Evolutionary conservation across 2,113 vertebrate species (phyloP), one percentile per base, ranked within the genome.

Genomic region (Sinocyclocheilus anshuiensis): DNA sequence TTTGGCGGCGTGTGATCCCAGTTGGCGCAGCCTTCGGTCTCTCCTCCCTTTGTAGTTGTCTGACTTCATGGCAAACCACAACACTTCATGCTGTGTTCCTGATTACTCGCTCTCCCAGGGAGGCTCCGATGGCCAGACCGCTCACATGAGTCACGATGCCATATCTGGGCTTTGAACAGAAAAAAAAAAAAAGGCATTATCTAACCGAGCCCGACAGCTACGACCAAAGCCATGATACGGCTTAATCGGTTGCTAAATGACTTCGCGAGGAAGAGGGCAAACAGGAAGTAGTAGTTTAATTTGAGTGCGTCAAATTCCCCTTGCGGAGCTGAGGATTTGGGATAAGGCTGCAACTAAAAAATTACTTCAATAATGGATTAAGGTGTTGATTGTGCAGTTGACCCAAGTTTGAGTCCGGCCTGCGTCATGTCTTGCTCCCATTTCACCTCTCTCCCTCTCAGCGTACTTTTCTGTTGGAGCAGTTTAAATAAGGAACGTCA

Each of bases 51-150:
- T 94, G 93, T 93, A 92, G 92, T 90, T 86, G 88, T 83, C 90
- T 55, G 87, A 92, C 89, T 92, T 87, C 78, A 69, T 87, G 89
- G 90, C 92, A 84, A 86, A 92, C 92, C 92, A 22, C 93, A 94
- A 90, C 42, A 85, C 90, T 92, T 88, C 78, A 63, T 89, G 89
- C 92, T 92, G 92, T 92, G 91, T 92, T 94, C 90, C 91, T 93
- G 92, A 95, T 94, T 93, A 91, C 92, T 92, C 90, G 84, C 90
- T 91, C 91, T 91, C 88, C 72, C 69, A 84, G 84, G 87, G 91
- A 89, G 91, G 79, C 88, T 92, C 92, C 87, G 88, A 92, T 91
- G 86, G 88, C 92, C 88, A 89, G 87, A 77, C 79, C 85, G 85
- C 81, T 88, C 85, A 81, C 88, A 89, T 93, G 92, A 94, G 89